A percentile compares a stretch with the other conserved stretches of the same genome.
phyloP scores from a whole-genome alignment of 2,888 invertebrate genomes.

The Adineta ricciae region DNA sequence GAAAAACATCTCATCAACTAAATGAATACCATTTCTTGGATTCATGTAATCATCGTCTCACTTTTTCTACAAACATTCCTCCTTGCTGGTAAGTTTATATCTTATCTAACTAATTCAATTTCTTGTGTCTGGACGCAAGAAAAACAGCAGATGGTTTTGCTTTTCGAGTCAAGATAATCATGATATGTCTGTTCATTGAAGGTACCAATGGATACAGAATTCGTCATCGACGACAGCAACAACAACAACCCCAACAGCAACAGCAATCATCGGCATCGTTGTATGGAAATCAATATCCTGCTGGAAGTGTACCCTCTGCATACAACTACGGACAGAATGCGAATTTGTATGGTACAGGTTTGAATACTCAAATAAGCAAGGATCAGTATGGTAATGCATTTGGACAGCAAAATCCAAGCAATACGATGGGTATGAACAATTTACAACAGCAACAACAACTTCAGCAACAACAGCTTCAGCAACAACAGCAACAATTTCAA shows the following conservation, averaged over 20 bases:
- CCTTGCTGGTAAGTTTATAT: neutral
- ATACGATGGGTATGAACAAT: neutral
- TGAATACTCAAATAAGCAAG: neutral
- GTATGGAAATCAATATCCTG: neutral
- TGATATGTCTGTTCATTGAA: neutral
- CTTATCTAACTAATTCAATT: neutral
- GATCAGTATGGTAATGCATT: neutral
- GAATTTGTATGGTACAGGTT: neutral
- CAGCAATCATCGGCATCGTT: neutral
- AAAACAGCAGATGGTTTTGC: neutral
- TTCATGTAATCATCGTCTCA: neutral
- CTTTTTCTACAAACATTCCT: neutral
- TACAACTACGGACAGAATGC: neutral
- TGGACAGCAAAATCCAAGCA: neutral
- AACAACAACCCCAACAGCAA: neutral
- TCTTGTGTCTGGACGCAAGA: neutral
- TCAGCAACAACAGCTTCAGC: neutral
- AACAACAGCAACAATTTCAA: too few relatives aligned
- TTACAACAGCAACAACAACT: neutral
- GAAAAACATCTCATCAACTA: neutral
- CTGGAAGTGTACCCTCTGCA: neutral
- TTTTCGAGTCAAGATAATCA: neutral
- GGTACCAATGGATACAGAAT: neutral
- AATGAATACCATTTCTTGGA: neutral
- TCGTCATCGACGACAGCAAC: neutral